Percentiles rank a stretch among this genome's conserved stretches.
Evolutionary conservation across 2,113 vertebrate species (phyloP).

Genomic region (Psophia crepitans): DNA sequence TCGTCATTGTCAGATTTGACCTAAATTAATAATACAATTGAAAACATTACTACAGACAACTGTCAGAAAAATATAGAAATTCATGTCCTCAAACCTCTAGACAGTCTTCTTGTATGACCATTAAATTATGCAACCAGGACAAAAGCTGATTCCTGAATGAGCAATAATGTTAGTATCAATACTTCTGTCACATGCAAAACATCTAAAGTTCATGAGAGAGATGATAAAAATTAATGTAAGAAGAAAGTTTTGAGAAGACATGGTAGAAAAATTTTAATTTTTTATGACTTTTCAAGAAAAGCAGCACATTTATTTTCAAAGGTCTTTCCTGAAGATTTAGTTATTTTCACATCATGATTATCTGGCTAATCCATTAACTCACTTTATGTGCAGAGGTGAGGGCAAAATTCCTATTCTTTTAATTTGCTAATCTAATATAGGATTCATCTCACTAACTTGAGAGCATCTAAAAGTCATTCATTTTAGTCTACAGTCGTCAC

Average conservation of each 20-base stretch:
- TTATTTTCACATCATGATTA: background rate
- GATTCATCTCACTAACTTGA: background rate
- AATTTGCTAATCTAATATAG: background rate
- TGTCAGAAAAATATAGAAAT: background rate
- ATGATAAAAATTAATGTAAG: background rate
- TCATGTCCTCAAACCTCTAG: background rate
- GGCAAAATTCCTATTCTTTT: background rate
- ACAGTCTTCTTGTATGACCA: background rate
- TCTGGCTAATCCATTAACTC: background rate
- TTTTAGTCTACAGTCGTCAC: background rate
- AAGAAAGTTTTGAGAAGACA: background rate
- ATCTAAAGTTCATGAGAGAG: background rate
- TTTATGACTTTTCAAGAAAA: background rate
- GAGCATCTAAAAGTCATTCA: background rate
- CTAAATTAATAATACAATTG: background rate
- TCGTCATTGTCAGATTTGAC: rapidly evolving
- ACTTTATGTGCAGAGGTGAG: background rate
- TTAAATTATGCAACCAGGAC: background rate
- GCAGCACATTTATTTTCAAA: background rate
- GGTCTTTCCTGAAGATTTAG: background rate
- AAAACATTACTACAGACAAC: background rate
- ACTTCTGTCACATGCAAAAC: background rate
- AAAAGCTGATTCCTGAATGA: background rate
- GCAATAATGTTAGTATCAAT: background rate
- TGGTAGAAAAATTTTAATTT: background rate